Base-by-base conservation (phyloP, 2,797 vertebrate species). In the Malurus leucopterus region DNA sequence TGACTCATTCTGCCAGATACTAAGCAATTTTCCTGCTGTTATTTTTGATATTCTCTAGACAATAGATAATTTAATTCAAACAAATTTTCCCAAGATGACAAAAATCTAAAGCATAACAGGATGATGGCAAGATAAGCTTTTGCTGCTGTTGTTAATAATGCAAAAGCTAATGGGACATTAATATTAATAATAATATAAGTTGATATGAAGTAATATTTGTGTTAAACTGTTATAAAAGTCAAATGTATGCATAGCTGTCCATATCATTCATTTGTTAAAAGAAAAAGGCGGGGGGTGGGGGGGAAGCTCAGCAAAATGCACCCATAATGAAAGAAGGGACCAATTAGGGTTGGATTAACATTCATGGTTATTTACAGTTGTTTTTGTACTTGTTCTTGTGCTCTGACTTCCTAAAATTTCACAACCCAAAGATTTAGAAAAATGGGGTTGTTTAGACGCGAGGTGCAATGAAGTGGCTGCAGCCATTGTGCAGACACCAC, bases 341-440 rank as follows among this genome's bases (percentile, higher is more conserved):
- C 98, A 99, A 99, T 99, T 99, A 99, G 98, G 98, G 98, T 98
- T 98, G 98, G 98, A 99, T 99, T 99, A 99, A 99, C 99, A 99
- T 99, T 99, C 99, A 98, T 98, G 98, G 98, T 98, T 99, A 99
- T 99, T 99, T 99, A 99, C 99, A 99, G 98, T 99, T 98, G 98
- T 99, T 98, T 99, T 99, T 99, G 98, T 98, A 98, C 98, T 98
- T 98, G 98, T 98, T 98, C 98, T 98, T 99, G 98, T 98, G 97
- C 98, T 98, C 97, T 98, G 98, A 99, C 98, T 99, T 99, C 98
- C 98, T 98, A 97, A 98, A 97, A 98, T 97, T 98, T 98, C 97
- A 98, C 97, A 97, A 98, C 97, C 97, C 97, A 98, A 98, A 97
- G 98, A 97, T 96, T 96, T 98, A 97, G 98, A 98, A 97, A 98